A percentile compares a stretch with the other conserved stretches of the same genome.
Evolutionary conservation across 2,797 vertebrate species (phyloP).

Genomic region (Channallabes apus): DNA sequence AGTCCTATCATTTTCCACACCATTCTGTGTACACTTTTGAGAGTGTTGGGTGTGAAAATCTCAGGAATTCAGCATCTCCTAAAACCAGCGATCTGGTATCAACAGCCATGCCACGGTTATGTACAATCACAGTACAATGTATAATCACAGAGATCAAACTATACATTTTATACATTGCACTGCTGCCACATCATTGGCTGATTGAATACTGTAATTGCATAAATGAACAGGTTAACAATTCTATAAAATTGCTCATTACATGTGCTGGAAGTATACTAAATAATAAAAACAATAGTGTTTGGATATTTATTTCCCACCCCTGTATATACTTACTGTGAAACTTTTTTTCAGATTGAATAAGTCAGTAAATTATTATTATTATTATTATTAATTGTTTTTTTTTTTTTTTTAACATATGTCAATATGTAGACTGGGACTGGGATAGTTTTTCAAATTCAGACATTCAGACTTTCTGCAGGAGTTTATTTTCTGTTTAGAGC

Average conservation of each 20-base stretch:
- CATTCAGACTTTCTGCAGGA: background rate
- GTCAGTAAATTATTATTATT: background rate
- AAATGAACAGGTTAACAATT: background rate
- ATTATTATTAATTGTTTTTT: no score
- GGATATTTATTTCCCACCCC: background rate
- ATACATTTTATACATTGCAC: background rate
- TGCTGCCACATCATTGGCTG: background rate
- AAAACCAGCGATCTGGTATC: no score
- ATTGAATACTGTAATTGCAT: background rate
- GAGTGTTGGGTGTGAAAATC: background rate
- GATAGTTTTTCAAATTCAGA: background rate
- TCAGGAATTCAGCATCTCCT: background rate
- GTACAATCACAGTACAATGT: background rate
- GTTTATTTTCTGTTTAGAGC: background rate
- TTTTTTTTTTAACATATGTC: background rate
- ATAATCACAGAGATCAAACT: background rate
- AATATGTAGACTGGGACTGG: background rate
- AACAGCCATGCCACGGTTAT: background rate
- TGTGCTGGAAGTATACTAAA: background rate
- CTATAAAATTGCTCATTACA: background rate
- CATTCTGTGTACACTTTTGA: background rate
- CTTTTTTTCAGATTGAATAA: background rate
- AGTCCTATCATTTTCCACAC: background rate
- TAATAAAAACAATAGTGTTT: constrained; percentile 1
- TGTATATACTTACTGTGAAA: background rate